phyloP scores from a whole-genome alignment of 2,113 vertebrate genomes.

The Pedionomus torquatus region DNA sequence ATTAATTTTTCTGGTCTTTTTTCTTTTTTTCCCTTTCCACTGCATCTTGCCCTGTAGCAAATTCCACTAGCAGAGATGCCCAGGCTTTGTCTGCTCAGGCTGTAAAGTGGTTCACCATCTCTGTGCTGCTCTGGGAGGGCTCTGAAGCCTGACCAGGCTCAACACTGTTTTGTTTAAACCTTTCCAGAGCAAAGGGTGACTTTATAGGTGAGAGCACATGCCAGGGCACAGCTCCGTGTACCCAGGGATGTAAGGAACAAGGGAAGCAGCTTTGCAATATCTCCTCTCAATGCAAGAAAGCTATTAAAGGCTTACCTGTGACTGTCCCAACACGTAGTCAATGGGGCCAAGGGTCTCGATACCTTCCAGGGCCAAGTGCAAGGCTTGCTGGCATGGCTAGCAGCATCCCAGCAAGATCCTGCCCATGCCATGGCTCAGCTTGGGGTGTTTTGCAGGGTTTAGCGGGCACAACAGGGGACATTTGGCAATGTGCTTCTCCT shows the following conservation, averaged over 20 bases:
- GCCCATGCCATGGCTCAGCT: rapidly evolving
- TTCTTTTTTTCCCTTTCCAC: not conserved
- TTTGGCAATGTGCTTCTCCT: not conserved
- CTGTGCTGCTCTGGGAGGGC: not conserved
- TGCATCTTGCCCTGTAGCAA: not conserved
- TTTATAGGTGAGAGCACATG: not conserved
- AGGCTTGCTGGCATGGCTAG: not conserved
- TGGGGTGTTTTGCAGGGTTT: not conserved
- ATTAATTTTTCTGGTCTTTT: not conserved
- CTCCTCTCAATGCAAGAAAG: not conserved
- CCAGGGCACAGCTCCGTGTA: not conserved
- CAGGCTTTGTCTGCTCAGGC: not conserved
- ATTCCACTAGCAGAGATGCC: not conserved
- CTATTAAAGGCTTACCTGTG: not conserved
- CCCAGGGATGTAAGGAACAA: too few relatives aligned
- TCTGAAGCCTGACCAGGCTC: not conserved
- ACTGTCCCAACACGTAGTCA: not conserved
- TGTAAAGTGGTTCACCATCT: not conserved
- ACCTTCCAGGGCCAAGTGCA: not conserved
- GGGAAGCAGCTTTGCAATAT: not conserved
- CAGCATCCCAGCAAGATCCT: not conserved
- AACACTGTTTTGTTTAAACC: not conserved
- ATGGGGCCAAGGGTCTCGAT: not conserved
- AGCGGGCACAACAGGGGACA: not conserved
- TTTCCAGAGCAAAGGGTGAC: not conserved